Percentiles rank a stretch among this genome's conserved stretches.
Conservation (phyloP, 2,888 invertebrate genomes). For the Aleiodes leptofemur region DNA sequence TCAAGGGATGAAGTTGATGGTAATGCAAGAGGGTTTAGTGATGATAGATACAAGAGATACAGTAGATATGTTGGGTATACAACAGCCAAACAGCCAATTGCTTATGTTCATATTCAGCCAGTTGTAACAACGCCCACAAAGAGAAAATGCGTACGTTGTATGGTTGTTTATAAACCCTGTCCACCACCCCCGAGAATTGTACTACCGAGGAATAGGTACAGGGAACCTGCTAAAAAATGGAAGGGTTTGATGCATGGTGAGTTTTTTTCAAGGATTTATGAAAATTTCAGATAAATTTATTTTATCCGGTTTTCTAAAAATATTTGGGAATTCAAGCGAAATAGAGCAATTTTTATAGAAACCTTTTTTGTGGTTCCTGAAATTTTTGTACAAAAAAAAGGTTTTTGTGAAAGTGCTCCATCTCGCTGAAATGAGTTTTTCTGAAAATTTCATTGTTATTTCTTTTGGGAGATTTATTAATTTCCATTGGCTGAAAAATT, state of each 20-base stretch:
- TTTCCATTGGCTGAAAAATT: no score
- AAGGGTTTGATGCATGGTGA: constrained; percentile 67
- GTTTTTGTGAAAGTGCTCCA: no score
- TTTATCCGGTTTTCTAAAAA: no score
- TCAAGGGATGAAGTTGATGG: neutral
- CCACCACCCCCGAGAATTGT: constrained; percentile 60
- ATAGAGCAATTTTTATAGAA: no score
- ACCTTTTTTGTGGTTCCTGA: no score
- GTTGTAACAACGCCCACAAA: constrained; percentile 58
- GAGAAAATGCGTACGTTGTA: constrained; percentile 69
- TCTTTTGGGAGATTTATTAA: no score
- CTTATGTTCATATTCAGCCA: constrained; percentile 70
- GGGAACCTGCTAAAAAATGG: constrained; percentile 64
- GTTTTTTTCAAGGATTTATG: constrained; percentile 15
- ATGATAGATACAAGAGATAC: constrained; percentile 52
- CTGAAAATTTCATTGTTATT: no score
- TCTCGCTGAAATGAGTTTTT: no score
- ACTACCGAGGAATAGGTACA: constrained; percentile 63
- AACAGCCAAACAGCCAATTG: constrained; percentile 64
- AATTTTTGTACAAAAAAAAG: no score
- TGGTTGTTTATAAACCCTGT: constrained; percentile 71
- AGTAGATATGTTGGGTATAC: constrained; percentile 49
- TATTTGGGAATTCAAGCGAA: no score
- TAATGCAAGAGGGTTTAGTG: neutral
- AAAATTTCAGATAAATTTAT: no score